phyloP scores from a whole-genome alignment of 2,113 vertebrate species.

The Mobula birostris region DNA sequence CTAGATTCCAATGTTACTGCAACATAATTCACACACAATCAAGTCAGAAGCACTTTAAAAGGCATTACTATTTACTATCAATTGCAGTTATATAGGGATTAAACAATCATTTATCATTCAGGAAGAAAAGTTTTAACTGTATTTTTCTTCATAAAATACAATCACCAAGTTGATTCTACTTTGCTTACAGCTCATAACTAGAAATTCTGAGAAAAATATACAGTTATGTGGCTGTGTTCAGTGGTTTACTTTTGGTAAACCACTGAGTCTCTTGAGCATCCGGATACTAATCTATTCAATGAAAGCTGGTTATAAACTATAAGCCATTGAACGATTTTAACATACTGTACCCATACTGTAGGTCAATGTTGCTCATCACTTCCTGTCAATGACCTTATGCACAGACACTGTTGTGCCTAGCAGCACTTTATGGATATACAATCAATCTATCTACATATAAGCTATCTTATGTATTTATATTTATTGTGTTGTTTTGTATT shows the following conservation, averaged over 20 bases:
- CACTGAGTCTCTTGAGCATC: background rate
- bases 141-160: background rate
- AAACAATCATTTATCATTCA: background rate
- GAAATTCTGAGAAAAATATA: background rate
- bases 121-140: background rate
- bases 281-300: conserved; percentile 11
- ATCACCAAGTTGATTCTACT: background rate
- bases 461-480: too few relatives aligned
- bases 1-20: background rate
- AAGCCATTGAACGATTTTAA: conserved; percentile 22
- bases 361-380: background rate
- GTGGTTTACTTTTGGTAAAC: conserved; percentile 2
- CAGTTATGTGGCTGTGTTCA: background rate
- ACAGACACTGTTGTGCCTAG: too few relatives aligned
- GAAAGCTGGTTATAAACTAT: background rate
- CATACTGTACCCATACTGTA: background rate
- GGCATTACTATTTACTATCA: background rate
- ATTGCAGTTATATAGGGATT: background rate
- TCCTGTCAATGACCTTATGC: too few relatives aligned
- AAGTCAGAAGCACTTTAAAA: background rate
- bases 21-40: background rate
- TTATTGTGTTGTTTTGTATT: too few relatives aligned
- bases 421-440: too few relatives aligned
- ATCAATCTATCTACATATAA: too few relatives aligned
- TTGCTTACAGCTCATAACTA: background rate